phyloP scores from a whole-genome alignment of 2,888 invertebrate genomes.

The Sesia bembeciformis region DNA sequence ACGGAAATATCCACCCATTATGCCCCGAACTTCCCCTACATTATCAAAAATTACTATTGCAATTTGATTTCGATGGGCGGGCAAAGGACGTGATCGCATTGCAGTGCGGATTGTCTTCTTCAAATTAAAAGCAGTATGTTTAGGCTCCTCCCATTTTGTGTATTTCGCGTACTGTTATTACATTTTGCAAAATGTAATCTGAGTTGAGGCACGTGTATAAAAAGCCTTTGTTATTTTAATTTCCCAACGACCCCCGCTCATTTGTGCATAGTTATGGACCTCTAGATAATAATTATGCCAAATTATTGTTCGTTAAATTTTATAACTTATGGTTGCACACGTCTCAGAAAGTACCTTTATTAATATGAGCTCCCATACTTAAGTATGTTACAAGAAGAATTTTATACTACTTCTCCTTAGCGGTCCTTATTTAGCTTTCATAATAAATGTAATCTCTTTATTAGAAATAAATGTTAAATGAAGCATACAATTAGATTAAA shows the following conservation, averaged over 20 bases:
- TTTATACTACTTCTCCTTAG: too few relatives aligned
- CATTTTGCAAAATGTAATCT: slow-evolving; percentile 49
- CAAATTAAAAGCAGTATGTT: slow-evolving; percentile 56
- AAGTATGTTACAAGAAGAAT: too few relatives aligned
- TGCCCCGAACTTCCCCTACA: slow-evolving; percentile 47
- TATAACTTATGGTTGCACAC: not conserved
- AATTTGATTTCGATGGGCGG: slow-evolving; percentile 55
- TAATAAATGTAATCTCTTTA: too few relatives aligned
- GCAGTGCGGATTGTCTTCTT: slow-evolving; percentile 55
- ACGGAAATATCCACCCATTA: slow-evolving; percentile 66
- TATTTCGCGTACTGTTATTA: slow-evolving; percentile 40
- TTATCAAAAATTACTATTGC: slow-evolving; percentile 68
- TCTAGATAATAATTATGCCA: not conserved
- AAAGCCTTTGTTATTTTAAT: slow-evolving; percentile 49
- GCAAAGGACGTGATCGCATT: slow-evolving; percentile 44
- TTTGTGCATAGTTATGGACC: slow-evolving; percentile 6
- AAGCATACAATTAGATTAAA: too few relatives aligned
- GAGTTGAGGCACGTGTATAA: slow-evolving; percentile 60
- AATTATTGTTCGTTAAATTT: not conserved
- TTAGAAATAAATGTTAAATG: too few relatives aligned
- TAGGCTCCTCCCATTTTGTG: slow-evolving; percentile 33
- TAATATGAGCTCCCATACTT: not conserved
- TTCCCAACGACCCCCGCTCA: slow-evolving; percentile 29
- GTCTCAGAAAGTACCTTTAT: not conserved
- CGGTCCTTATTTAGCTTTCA: too few relatives aligned